Conservation (phyloP, 1,140 invertebrate species). For the Drosophila triauraria region DNA sequence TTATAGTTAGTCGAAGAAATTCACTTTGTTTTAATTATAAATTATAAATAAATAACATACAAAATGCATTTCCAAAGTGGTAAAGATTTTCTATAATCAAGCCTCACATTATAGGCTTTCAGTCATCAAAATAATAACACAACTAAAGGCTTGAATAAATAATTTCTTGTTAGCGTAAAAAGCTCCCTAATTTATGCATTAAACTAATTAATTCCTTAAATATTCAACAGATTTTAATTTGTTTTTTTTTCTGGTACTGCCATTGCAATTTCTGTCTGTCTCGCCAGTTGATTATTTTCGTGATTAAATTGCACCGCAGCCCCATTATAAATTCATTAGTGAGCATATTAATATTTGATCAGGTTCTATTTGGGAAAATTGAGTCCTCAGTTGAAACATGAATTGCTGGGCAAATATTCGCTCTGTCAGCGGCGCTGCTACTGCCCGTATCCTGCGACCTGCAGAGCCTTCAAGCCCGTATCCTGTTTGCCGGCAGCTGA, state of each 20-base stretch:
- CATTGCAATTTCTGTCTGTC: not conserved
- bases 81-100: too few relatives aligned
- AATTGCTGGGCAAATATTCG: conserved; percentile 32
- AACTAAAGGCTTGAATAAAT: too few relatives aligned
- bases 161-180: too few relatives aligned
- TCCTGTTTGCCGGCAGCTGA: conserved; percentile 22
- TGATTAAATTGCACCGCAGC: conserved; percentile 7
- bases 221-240: not conserved
- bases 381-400: conserved; percentile 18
- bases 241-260: too few relatives aligned
- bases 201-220: not conserved
- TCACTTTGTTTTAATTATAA: too few relatives aligned
- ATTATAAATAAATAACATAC: too few relatives aligned
- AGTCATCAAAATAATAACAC: too few relatives aligned
- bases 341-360: conserved; percentile 43
- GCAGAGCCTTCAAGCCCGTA: conserved; percentile 1
- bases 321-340: conserved; percentile 30
- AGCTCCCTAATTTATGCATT: too few relatives aligned
- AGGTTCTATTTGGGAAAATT: conserved; percentile 30
- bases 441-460: not conserved
- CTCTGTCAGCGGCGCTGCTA: conserved; percentile 7
- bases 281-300: not conserved
- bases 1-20: too few relatives aligned
- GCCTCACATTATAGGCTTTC: too few relatives aligned
- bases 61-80: too few relatives aligned